These are phyloP conservation scores for Sthenelais limicola DNA, from an alignment of 2,888 invertebrate genomes.

Conservation along the genomic window DNA sequence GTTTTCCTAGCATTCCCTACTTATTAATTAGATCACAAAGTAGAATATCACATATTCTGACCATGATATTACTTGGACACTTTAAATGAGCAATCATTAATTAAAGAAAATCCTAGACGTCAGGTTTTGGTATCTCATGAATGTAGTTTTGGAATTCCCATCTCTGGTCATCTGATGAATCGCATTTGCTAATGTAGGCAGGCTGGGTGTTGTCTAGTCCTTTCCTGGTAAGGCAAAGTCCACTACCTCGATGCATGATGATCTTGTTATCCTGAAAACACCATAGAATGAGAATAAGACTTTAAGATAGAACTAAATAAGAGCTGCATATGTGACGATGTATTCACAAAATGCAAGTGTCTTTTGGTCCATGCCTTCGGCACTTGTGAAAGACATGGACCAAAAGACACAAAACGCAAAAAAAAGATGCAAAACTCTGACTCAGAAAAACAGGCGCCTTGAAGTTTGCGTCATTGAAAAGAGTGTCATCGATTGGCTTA, in stretches of 20 bases:
- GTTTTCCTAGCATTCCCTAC: too few relatives aligned
- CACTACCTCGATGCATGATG: slow-evolving; percentile 64
- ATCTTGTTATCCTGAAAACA: slow-evolving; percentile 60
- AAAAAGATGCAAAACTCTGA: too few relatives aligned
- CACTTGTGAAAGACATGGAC: too few relatives aligned
- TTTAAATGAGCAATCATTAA: not conserved
- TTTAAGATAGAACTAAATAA: too few relatives aligned
- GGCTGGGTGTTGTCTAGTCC: slow-evolving; percentile 54
- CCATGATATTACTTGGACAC: not conserved
- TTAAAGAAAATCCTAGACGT: not conserved
- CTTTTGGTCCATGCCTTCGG: too few relatives aligned
- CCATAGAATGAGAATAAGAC: slow-evolving; percentile 4
- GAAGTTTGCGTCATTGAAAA: too few relatives aligned
- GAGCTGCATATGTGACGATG: too few relatives aligned
- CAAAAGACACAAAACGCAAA: not conserved
- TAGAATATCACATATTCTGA: too few relatives aligned
- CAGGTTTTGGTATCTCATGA: not conserved
- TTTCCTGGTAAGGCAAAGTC: slow-evolving; percentile 71
- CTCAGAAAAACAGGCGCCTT: too few relatives aligned
- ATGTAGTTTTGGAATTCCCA: slow-evolving; percentile 69
- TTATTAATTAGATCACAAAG: too few relatives aligned
- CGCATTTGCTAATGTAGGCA: slow-evolving; percentile 64
- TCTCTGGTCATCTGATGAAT: slow-evolving; percentile 62
- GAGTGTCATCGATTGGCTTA: too few relatives aligned
- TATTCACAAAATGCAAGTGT: too few relatives aligned